Conservation (phyloP, 53 echinoderm and acorn worm species). For the Apostichopus leukothele region DNA sequence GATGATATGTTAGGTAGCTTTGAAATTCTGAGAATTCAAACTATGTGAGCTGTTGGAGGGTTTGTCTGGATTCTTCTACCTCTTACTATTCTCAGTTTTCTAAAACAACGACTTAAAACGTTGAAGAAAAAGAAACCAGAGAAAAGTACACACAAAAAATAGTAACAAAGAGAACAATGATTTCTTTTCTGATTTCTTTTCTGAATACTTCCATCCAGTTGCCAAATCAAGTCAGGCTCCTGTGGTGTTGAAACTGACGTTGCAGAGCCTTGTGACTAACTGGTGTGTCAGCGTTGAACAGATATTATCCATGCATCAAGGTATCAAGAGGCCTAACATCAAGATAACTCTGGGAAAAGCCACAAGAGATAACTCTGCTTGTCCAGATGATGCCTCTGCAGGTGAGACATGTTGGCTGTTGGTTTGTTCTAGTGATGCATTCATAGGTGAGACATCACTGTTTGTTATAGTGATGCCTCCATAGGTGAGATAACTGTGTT, state of each 20-base stretch:
- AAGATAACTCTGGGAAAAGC: slow-evolving; percentile 21
- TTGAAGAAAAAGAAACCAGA: too few relatives aligned
- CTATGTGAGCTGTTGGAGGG: too few relatives aligned
- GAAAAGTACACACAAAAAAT: too few relatives aligned
- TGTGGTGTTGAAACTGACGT: slow-evolving; percentile 79
- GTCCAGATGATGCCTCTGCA: background rate
- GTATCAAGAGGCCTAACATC: slow-evolving; percentile 3
- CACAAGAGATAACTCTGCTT: slow-evolving; percentile 8
- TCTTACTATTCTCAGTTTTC: too few relatives aligned
- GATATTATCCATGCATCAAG: slow-evolving; percentile 30
- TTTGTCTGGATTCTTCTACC: too few relatives aligned
- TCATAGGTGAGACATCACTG: background rate
- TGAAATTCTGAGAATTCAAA: too few relatives aligned
- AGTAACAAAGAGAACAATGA: too few relatives aligned
- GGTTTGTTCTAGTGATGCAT: background rate
- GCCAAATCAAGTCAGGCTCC: slow-evolving; percentile 85
- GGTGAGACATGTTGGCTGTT: background rate
- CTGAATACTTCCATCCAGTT: slow-evolving; percentile 41
- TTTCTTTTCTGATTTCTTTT: too few relatives aligned
- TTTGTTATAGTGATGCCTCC: too few relatives aligned
- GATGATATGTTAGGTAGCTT: too few relatives aligned
- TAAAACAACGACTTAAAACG: too few relatives aligned
- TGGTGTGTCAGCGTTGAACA: slow-evolving; percentile 68
- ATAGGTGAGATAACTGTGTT: background rate
- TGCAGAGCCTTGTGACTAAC: slow-evolving; percentile 84